Evolutionary conservation across 2,797 vertebrate species (phyloP).

Genomic region (Sphaeramia orbicularis): DNA sequence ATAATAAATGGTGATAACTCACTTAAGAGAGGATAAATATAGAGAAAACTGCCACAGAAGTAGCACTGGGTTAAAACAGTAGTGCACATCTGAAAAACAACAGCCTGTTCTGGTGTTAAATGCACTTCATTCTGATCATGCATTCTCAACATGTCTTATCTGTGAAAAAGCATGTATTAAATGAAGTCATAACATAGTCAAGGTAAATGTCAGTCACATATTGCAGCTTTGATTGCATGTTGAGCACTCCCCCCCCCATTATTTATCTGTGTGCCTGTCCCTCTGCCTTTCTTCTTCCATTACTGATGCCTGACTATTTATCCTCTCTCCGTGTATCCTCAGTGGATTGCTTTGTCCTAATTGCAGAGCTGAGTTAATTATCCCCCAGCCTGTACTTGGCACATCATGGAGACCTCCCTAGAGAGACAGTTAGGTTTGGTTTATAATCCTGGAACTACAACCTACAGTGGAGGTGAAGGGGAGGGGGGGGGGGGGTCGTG

Average conservation of each 20-base stretch:
- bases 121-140: neutral
- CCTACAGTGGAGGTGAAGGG: constrained; percentile 34
- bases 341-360: constrained; percentile 78
- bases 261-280: constrained; percentile 62
- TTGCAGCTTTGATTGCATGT: constrained; percentile 25
- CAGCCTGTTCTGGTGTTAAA: too few species aligned
- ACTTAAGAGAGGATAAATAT: too few species aligned
- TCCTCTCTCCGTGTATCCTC: constrained; percentile 72
- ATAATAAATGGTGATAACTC: too few species aligned
- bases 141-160: neutral
- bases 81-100: constrained; percentile 17
- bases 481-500: constrained; percentile 19
- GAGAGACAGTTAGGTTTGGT: constrained; percentile 70
- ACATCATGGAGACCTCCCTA: constrained; percentile 74
- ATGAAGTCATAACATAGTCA: neutral
- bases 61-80: too few species aligned
- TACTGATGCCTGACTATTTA: constrained; percentile 70
- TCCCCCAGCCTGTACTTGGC: constrained; percentile 79
- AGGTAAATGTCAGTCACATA: constrained; percentile 28
- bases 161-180: neutral
- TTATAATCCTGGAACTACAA: constrained; percentile 53
- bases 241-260: constrained; percentile 49
- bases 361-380: constrained; percentile 86
- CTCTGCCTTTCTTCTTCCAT: constrained; percentile 34
- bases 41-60: too few species aligned